phyloP scores from a whole-genome alignment of 1,140 invertebrate species.

The Drosophila subpulchrella region DNA sequence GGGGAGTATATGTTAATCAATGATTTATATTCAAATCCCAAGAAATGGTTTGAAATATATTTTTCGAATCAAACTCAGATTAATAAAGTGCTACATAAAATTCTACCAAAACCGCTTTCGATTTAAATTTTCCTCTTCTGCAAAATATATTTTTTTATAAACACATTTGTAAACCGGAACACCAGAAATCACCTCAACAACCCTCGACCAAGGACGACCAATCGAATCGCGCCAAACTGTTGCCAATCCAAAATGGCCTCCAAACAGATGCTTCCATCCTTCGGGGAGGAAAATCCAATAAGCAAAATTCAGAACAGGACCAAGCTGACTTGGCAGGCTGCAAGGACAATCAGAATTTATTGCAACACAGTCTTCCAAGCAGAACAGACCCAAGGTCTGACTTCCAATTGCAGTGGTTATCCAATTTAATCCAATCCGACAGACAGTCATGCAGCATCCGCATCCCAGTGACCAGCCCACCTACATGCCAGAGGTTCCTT shows the following conservation, averaged over 20 bases:
- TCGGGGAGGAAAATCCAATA: slow-evolving; percentile 69
- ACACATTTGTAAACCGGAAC: slow-evolving; percentile 14
- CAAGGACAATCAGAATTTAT: slow-evolving; percentile 61
- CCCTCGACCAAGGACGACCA: slow-evolving; percentile 35
- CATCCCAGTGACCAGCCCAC: slow-evolving; percentile 73
- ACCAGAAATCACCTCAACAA: neutral
- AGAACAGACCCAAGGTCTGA: slow-evolving; percentile 64
- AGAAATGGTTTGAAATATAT: too few species aligned
- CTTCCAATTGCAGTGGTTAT: slow-evolving; percentile 27
- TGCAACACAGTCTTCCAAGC: slow-evolving; percentile 70
- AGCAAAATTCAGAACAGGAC: slow-evolving; percentile 18
- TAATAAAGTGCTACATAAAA: too few species aligned
- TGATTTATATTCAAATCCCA: too few species aligned
- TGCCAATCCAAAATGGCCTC: slow-evolving; percentile 73
- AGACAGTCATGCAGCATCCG: slow-evolving; percentile 72
- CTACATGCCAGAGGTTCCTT: slow-evolving; percentile 84
- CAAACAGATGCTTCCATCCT: slow-evolving; percentile 32
- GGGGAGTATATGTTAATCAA: too few species aligned
- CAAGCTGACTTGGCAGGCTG: slow-evolving; percentile 37
- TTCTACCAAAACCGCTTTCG: too few species aligned
- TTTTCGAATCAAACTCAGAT: too few species aligned
- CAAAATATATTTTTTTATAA: neutral
- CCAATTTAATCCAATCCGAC: slow-evolving; percentile 10
- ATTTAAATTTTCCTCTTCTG: neutral
- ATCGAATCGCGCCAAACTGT: slow-evolving; percentile 56